These are phyloP conservation scores for Cirrhinus molitorella DNA, from an alignment of 2,797 vertebrate species.

Conservation along the genomic window DNA sequence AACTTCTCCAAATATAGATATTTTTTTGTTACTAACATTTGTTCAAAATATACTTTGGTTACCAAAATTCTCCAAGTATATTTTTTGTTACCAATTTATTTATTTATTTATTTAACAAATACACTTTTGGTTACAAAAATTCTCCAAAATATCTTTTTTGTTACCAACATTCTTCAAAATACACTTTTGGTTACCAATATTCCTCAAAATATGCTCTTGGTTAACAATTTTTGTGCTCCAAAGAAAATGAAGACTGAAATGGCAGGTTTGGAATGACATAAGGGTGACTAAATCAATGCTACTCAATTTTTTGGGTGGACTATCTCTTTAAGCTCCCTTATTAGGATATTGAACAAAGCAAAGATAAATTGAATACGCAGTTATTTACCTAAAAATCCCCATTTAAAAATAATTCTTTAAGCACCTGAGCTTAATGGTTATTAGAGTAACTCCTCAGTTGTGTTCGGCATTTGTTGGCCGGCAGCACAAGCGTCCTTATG, in stretches of 20 bases:
- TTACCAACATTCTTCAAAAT: neutral
- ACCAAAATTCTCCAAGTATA: neutral
- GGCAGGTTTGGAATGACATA: neutral
- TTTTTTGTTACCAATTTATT: neutral
- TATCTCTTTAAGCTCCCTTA: neutral
- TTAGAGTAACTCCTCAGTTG: neutral
- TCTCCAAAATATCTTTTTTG: neutral
- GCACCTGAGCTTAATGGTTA: neutral
- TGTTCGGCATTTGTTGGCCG: neutral
- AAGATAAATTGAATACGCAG: neutral
- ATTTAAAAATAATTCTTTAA: neutral
- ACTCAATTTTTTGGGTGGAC: neutral
- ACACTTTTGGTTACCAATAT: neutral
- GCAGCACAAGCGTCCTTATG: conserved; percentile 15
- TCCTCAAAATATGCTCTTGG: no score
- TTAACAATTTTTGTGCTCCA: no score
- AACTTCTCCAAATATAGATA: no score
- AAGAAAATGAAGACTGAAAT: neutral
- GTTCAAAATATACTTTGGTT: neutral
- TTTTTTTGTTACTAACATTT: no score
- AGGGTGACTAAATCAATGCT: neutral
- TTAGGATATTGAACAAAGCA: neutral
- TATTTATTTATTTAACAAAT: neutral
- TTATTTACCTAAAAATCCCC: neutral
- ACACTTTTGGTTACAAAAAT: neutral